Evolutionary conservation across 2,113 vertebrate genomes (phyloP).

Genomic region (Macrotis lagotis): DNA sequence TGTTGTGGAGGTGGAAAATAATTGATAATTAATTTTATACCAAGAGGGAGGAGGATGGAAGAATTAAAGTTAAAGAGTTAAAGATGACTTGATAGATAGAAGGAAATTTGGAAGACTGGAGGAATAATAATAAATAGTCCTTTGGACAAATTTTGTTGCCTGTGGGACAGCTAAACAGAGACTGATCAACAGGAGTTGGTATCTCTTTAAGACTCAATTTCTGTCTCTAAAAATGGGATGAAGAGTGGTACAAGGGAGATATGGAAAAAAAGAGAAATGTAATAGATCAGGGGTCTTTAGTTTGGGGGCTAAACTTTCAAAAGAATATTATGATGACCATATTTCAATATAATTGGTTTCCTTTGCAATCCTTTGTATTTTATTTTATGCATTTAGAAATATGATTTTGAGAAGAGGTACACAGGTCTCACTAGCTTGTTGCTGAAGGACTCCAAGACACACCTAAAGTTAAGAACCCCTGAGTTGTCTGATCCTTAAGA

Average conservation of each 20-base stretch:
- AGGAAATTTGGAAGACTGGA: not conserved
- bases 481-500: not conserved
- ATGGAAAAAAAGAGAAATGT: not conserved
- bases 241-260: not conserved
- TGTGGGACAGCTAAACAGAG: not conserved
- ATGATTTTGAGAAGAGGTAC: not conserved
- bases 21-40: not conserved
- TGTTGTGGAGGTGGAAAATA: not conserved
- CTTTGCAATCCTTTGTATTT: not conserved
- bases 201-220: not conserved
- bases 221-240: not conserved
- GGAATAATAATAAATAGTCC: not conserved
- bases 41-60: accelerated
- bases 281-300: not conserved
- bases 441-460: not conserved
- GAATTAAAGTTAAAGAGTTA: not conserved
- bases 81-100: not conserved
- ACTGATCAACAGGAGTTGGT: not conserved
- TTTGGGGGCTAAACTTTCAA: not conserved
- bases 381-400: not conserved
- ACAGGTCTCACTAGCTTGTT: not conserved
- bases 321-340: not conserved
- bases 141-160: not conserved
- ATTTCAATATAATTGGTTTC: not conserved
- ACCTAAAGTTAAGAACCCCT: not conserved